These are phyloP conservation scores for Pyrocephalus nanus DNA, from an alignment of 2,797 vertebrate genomes.

Conservation along the genomic window DNA sequence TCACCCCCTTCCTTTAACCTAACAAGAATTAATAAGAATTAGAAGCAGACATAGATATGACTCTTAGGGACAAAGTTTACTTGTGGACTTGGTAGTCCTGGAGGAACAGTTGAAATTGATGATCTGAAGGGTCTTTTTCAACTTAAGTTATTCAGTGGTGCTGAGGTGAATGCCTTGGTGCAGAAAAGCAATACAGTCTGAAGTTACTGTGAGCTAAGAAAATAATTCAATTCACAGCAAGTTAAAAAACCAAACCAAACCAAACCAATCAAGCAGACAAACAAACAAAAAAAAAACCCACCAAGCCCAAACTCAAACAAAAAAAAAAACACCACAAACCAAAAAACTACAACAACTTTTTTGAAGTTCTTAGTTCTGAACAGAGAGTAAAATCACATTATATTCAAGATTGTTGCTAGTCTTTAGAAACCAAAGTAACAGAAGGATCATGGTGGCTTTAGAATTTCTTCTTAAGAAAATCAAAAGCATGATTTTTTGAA, in stretches of 20 bases:
- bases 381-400: neutral
- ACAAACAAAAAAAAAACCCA: neutral
- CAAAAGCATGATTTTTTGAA: neutral
- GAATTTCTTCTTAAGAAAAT: neutral
- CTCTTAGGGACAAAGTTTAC: neutral
- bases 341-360: neutral
- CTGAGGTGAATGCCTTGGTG: neutral
- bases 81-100: neutral
- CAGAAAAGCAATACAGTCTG: neutral
- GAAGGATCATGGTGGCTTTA: neutral
- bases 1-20: accelerated
- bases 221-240: neutral
- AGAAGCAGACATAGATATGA: neutral
- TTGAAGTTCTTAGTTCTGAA: neutral
- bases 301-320: no score
- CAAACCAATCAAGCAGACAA: neutral
- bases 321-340: neutral
- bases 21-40: neutral
- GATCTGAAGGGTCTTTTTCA: neutral
- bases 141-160: neutral
- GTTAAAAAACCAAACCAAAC: no score
- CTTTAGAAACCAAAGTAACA: neutral
- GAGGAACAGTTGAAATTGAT: neutral
- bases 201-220: neutral
- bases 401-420: neutral